phyloP scores from a whole-genome alignment of 2,113 vertebrate species.

The Plecturocebus donacophilus region DNA sequence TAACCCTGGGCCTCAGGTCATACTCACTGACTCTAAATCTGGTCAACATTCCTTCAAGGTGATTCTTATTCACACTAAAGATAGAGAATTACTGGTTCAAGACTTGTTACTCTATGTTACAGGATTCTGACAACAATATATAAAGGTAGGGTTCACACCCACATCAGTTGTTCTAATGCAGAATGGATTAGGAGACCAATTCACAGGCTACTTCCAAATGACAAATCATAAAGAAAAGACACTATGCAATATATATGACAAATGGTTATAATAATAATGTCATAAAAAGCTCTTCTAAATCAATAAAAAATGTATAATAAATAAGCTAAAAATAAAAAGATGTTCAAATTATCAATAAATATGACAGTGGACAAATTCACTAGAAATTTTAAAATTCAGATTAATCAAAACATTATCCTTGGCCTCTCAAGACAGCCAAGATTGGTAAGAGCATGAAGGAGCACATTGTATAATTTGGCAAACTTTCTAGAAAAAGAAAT shows the following conservation, averaged over 20 bases:
- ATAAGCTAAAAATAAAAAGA: conserved; percentile 18
- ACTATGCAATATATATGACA: background rate
- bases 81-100: conserved; percentile 24
- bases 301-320: conserved; percentile 29
- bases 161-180: background rate
- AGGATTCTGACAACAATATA: background rate
- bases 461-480: background rate
- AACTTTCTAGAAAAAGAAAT: conserved; percentile 36
- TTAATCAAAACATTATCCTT: conserved; percentile 25
- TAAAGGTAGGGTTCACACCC: background rate
- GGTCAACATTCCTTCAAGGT: background rate
- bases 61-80: conserved; percentile 24
- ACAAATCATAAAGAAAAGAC: conserved; percentile 10
- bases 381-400: conserved; percentile 36
- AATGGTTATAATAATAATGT: conserved; percentile 4
- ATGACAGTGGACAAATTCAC: conserved; percentile 5
- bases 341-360: background rate
- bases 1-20: background rate
- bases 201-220: conserved; percentile 34
- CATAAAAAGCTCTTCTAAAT: conserved; percentile 23
- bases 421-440: conserved; percentile 27
- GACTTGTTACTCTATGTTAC: background rate
- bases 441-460: background rate
- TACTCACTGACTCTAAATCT: background rate
- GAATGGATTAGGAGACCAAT: conserved; percentile 5